Conservation (phyloP, 1,140 invertebrate species). For the Leptonema lineaticorne region DNA sequence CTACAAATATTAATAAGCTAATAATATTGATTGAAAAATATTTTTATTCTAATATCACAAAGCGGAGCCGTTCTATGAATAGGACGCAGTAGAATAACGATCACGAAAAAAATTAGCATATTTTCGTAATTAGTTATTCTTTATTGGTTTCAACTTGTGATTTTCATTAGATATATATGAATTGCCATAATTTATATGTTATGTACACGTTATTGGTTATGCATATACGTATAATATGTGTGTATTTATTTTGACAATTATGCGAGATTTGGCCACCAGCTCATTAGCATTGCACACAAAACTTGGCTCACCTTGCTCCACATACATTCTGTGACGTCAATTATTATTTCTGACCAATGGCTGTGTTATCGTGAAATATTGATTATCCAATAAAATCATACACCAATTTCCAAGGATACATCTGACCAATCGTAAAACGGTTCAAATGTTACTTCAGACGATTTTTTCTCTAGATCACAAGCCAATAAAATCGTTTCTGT, state of each 20-base stretch:
- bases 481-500: constrained; percentile 4
- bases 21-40: too few species aligned
- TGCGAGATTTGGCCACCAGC: not conserved
- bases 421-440: not conserved
- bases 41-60: too few species aligned
- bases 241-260: constrained; percentile 4
- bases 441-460: too few species aligned
- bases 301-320: constrained; percentile 6
- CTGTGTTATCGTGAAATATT: not conserved
- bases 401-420: constrained; percentile 7
- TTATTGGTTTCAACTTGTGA: not conserved
- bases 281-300: constrained; percentile 8
- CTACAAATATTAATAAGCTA: too few species aligned
- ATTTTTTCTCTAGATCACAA: constrained; percentile 1
- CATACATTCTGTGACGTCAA: not conserved
- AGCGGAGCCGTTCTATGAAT: too few species aligned
- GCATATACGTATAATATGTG: not conserved
- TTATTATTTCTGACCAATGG: not conserved
- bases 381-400: constrained; percentile 14
- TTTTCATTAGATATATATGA: not conserved
- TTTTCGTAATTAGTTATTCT: not conserved
- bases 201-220: not conserved
- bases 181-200: not conserved
- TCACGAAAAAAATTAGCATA: not conserved
- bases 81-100: too few species aligned